These are phyloP conservation scores for Athalia circularis DNA, from an alignment of 2,888 invertebrate genomes.

Conservation along the genomic window DNA sequence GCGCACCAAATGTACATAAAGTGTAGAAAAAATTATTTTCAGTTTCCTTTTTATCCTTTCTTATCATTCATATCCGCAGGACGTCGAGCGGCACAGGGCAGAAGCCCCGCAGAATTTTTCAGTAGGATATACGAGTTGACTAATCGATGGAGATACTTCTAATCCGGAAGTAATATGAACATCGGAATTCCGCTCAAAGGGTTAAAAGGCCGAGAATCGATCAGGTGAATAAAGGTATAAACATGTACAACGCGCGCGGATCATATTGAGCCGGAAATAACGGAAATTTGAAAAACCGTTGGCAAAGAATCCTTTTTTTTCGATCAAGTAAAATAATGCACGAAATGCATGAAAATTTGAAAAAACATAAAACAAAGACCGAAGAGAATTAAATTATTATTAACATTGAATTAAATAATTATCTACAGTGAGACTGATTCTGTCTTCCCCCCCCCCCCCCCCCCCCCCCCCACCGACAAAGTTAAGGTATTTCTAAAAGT, in stretches of 20 bases:
- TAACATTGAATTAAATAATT: no score
- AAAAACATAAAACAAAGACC: neutral
- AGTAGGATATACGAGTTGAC: neutral
- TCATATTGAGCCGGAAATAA: constrained; percentile 32
- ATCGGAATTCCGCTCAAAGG: constrained; percentile 56
- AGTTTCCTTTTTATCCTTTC: no score
- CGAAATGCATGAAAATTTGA: neutral
- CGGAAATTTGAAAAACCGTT: constrained; percentile 25
- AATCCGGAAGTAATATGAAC: constrained; percentile 57
- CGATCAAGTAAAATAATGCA: no score
- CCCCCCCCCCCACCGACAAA: no score
- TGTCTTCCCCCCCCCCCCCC: no score
- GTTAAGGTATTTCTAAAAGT: no score
- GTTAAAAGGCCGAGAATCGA: constrained; percentile 47
- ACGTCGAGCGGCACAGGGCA: neutral
- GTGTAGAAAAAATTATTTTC: no score
- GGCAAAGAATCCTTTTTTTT: neutral
- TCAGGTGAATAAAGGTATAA: neutral
- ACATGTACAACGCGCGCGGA: neutral
- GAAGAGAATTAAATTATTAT: neutral
- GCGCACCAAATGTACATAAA: no score
- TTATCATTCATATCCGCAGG: no score
- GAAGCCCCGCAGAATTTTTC: constrained; percentile 23
- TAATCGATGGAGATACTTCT: constrained; percentile 43
- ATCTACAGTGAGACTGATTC: no score